Evolutionary conservation across 2,888 invertebrate species (phyloP), one percentile per base, ranked within the genome.

Genomic region (Caenorhabditis sp.): DNA sequence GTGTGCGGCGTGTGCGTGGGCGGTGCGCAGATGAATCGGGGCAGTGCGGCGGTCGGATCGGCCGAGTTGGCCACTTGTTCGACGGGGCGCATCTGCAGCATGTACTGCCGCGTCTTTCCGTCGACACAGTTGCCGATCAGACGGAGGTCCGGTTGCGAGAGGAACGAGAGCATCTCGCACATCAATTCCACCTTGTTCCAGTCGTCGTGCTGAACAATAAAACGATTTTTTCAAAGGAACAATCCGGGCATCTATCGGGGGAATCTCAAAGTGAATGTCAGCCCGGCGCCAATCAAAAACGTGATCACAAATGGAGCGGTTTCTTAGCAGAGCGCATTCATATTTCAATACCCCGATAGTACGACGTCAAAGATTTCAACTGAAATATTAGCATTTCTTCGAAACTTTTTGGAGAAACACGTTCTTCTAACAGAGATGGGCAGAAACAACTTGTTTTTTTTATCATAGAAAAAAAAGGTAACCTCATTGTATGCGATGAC

Each of bases 101-200:
- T 24, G 41, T 71, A 56, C 0, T 61, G 35, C 0, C 77, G 70
- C 3, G 39, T 48, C 11, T 56, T 30, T 1, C 66, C 78, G 52
- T 82, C 80, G 13, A 82, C 48, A 32, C 78, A 80, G 20, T 77
- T 73, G 20, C 52, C 68, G 7, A 80, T n/a, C 0, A 82, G 75
- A 5, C 79, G 76, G 1, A 82, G 37, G 48, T 83, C 81, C 2
- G 63, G 32, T n/a, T 80, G 80, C 11, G 53, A 41, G 1, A 83
- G 66, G 6, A 75, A 46, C 0, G 58, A 43, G 0, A 81, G 52
- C 32, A 83, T 8, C 56, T 83, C 83, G 24, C 82, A 82, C 20
- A 83, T 37, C 22, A 80, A 59, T 22, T 82, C 80, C 32, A 83
- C 68, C 17, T 68, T 63, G 43, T 79, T 62, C 79, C 79, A 81